Base-by-base conservation (phyloP, 2,797 vertebrate genomes). In the Enteromius paludinosus region DNA sequence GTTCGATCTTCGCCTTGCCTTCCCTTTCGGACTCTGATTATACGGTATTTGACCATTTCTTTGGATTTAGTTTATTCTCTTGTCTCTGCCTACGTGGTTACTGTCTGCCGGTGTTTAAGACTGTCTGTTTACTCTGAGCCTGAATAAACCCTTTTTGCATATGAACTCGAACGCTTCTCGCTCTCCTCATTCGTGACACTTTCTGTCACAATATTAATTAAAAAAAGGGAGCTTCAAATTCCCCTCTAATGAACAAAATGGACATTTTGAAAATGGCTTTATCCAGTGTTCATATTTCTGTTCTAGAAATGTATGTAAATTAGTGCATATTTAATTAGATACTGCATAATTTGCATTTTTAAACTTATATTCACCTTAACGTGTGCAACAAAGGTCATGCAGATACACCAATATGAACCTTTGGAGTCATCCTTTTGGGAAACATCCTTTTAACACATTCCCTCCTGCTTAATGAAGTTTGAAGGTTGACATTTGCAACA, bases 361-460 rank as follows among this genome's bases (percentile, higher is more conserved):
- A 33, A 33, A 33, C 33, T 33, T 33, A 33, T 33, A 25, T 59
- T 25, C 23, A 59, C 23, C 56, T 25, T 14, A 25, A 54, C 10
- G 56, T 25, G 56, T 25, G 11, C 23, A 59, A 59, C 56, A 25
- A 25, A 59, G 56, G 23, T 25, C 11, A 59, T 59, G 12, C 12
- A n/a, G 20, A 54, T 54, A 10, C 38, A 38, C 38, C 38, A 7
- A 49, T 10, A 56, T 10, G 11, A 74, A 38, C 54, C 56, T 38
- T 9, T 9, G 23, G 43, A 4, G 14, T 12, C 33, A 66, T 14
- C 2, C 35, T 45, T 79, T 59, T 69, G 65, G 66, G 38, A 59
- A 70, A 18, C n/a, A 30, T 70, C 6, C 25, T 45, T 79, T 79
- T n/a, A 70, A 45, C 23, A 70, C 38, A 79, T 79, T 54, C 28